These are phyloP conservation scores for Lytechinus variegatus DNA, from an alignment of 35 echinoderm and acorn worm genomes.

Conservation along the genomic window DNA sequence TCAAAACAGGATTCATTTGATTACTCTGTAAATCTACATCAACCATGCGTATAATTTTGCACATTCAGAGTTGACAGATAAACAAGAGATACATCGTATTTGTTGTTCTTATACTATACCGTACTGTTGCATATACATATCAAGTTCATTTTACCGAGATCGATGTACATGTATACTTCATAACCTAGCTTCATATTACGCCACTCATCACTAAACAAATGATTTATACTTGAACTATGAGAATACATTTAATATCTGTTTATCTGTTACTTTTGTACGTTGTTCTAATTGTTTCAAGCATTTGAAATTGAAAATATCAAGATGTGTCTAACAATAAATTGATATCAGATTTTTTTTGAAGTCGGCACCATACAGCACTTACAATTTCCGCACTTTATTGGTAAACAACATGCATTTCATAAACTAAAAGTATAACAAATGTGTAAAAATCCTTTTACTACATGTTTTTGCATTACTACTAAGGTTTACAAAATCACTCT, in stretches of 20 bases:
- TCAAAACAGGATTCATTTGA: background rate
- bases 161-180: background rate
- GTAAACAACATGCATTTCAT: too few species aligned
- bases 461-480: too few species aligned
- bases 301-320: background rate
- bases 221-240: background rate
- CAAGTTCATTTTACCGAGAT: background rate
- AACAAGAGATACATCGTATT: background rate
- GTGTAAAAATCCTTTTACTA: too few species aligned
- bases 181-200: background rate
- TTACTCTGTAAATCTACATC: background rate
- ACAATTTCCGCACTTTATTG: too few species aligned
- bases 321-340: background rate
- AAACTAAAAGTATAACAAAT: too few species aligned
- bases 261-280: background rate
- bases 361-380: too few species aligned
- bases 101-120: background rate
- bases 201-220: background rate
- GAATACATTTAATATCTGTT: background rate
- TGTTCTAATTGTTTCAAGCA: background rate
- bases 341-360: too few species aligned
- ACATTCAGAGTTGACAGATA: background rate
- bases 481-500: too few species aligned
- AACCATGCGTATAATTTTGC: background rate
- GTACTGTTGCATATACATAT: background rate